Conservation (phyloP, 2,888 invertebrate species). For the Brenthis hecate region DNA sequence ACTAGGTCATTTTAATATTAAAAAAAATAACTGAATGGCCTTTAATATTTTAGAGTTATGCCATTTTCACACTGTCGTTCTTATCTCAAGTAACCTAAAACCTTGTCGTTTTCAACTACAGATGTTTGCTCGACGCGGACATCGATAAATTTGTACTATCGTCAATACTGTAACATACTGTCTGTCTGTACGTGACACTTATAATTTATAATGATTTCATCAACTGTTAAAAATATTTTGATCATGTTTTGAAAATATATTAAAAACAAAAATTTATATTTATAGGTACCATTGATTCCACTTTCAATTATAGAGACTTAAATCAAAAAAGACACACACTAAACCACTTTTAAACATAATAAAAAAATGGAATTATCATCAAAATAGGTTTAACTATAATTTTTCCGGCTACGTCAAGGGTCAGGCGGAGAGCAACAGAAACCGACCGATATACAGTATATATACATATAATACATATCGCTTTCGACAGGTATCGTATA, state of each 20-base stretch:
- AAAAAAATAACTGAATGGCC: no score
- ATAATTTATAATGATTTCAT: background rate
- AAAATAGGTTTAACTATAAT: background rate
- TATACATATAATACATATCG: background rate
- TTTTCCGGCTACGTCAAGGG: no score
- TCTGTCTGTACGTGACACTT: background rate
- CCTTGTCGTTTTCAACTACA: conserved; percentile 16
- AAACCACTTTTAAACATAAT: no score
- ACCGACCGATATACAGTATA: background rate
- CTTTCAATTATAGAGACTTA: no score
- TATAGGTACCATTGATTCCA: no score
- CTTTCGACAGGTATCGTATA: no score
- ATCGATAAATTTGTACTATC: conserved; percentile 1
- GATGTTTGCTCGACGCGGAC: background rate
- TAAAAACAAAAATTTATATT: no score
- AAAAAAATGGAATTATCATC: background rate
- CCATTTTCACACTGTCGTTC: background rate
- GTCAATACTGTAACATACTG: background rate
- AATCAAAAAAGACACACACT: no score
- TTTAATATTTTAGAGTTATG: no score
- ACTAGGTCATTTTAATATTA: no score
- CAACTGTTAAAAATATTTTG: background rate
- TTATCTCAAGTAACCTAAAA: background rate
- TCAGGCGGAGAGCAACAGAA: no score
- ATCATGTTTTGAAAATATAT: background rate